Base-by-base conservation (phyloP, 2,797 vertebrate species). In the Alca torda region DNA sequence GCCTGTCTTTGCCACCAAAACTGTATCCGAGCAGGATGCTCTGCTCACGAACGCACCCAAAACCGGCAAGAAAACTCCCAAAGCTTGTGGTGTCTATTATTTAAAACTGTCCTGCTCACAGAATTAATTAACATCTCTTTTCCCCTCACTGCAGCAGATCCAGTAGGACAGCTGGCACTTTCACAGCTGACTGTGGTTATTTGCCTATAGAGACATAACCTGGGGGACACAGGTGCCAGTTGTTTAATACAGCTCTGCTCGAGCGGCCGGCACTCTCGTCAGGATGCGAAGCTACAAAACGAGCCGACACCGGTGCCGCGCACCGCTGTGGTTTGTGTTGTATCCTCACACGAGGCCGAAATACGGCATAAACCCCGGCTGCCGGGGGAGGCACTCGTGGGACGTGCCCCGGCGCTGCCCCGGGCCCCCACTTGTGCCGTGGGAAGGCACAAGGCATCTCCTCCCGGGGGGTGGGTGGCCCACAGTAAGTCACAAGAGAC, bases 401-500 rank as follows among this genome's bases (percentile, higher is more conserved):
- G 74, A 76, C 3, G 2, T 35, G 57, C 21, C 33, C 69, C 37
- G 5, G 50, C 37, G 13, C 37, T 30, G 45, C 5, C 50, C 37
- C 74, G 39, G 45, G 31, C 16, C 35, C 56, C 74, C 35, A 11
- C 12, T 87, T 19, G 89, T 89, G 65, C 84, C 69, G 92, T 46
- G 89, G 95, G 77, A 92, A 93, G 96, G 95, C 91, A 93, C 67
- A 85, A 85, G 84, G 70, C 74, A 67, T 84, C 96, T 96, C 92
- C 91, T 80, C 72, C 72, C 78, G 87, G 76, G 68, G 77, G 78
- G 77, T 74, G 67, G 92, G 89, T 60, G 19, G 57, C 82, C 86
- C 78, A 26, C 94, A 94, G 94, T 97, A 97, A 97, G 93, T 97
- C 97, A 98, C 67, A 48, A 68, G 76, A 97, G 96, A 92, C 72